These are phyloP conservation scores for Cyclargus thomasi DNA, from an alignment of 1,140 invertebrate species.

Conservation along the genomic window DNA sequence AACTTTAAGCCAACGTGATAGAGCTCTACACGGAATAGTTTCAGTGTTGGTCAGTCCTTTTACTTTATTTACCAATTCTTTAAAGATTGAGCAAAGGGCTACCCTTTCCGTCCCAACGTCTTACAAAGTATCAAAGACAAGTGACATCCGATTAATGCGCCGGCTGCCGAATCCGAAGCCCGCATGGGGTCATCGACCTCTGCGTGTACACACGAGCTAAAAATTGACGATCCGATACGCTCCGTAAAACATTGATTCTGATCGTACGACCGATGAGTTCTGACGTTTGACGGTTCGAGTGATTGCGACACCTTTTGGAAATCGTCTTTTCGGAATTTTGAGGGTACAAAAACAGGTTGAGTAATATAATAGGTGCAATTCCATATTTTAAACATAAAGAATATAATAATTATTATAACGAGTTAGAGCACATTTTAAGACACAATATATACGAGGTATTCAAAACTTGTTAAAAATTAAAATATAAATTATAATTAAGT, in stretches of 20 bases:
- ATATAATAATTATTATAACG: too few relatives aligned
- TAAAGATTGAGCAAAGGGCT: slow-evolving; percentile 23
- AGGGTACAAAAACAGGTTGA: too few relatives aligned
- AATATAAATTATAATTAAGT: too few relatives aligned
- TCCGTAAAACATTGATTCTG: slow-evolving; percentile 31
- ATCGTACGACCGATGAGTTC: slow-evolving; percentile 24
- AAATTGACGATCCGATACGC: slow-evolving; percentile 45
- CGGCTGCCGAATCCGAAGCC: slow-evolving; percentile 56
- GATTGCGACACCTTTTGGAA: neutral
- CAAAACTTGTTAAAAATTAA: too few relatives aligned
- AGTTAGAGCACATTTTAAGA: too few relatives aligned
- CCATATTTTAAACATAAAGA: too few relatives aligned
- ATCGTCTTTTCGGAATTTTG: too few relatives aligned
- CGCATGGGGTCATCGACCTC: slow-evolving; percentile 56
- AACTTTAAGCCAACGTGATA: neutral
- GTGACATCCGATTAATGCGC: slow-evolving; percentile 59
- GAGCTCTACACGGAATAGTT: slow-evolving; percentile 10
- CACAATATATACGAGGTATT: too few relatives aligned
- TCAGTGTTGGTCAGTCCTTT: neutral
- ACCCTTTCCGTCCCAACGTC: slow-evolving; percentile 31
- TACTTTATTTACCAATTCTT: slow-evolving; percentile 17
- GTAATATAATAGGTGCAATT: too few relatives aligned
- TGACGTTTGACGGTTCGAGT: slow-evolving; percentile 12
- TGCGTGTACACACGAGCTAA: slow-evolving; percentile 40
- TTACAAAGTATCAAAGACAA: slow-evolving; percentile 39